Conservation (phyloP, 1,140 invertebrate genomes). For the Neodiprion fabricii region DNA sequence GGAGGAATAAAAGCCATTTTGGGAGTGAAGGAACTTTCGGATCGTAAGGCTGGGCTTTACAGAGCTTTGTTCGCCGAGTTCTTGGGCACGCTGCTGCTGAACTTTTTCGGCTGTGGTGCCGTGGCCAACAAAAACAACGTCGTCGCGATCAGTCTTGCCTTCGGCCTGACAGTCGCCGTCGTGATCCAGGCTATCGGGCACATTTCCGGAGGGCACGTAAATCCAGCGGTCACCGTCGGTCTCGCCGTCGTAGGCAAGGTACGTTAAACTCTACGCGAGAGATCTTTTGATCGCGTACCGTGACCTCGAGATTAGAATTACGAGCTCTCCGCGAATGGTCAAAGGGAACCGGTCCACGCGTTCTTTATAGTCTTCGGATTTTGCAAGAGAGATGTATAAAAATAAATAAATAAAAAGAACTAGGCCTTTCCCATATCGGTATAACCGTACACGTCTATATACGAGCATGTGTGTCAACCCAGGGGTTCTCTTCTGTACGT, state of each 20-base stretch:
- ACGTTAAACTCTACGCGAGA: slow-evolving; percentile 25
- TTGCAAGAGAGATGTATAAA: not conserved
- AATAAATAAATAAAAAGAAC: not conserved
- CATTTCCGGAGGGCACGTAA: slow-evolving; percentile 89
- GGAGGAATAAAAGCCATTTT: slow-evolving; percentile 68
- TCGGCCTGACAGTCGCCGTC: slow-evolving; percentile 85
- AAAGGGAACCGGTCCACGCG: slow-evolving; percentile 1
- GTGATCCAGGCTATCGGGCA: slow-evolving; percentile 84
- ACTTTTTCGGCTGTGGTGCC: slow-evolving; percentile 85
- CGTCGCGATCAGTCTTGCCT: slow-evolving; percentile 83
- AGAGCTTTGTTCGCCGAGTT: slow-evolving; percentile 84
- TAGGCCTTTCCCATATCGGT: not conserved
- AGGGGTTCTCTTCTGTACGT: too few relatives aligned
- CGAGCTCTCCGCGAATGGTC: not conserved
- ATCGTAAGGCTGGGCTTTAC: slow-evolving; percentile 66
- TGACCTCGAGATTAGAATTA: not conserved
- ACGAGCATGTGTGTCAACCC: not conserved
- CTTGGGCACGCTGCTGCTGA: slow-evolving; percentile 80
- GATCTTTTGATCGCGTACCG: not conserved
- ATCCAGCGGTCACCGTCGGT: slow-evolving; percentile 87
- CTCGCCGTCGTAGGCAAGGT: slow-evolving; percentile 82
- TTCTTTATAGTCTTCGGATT: not conserved
- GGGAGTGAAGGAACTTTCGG: slow-evolving; percentile 71
- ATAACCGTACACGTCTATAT: not conserved
- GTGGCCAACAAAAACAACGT: slow-evolving; percentile 67